These are phyloP conservation scores for Lottia scabra DNA, from an alignment of 2,888 invertebrate species.

Conservation along the genomic window DNA sequence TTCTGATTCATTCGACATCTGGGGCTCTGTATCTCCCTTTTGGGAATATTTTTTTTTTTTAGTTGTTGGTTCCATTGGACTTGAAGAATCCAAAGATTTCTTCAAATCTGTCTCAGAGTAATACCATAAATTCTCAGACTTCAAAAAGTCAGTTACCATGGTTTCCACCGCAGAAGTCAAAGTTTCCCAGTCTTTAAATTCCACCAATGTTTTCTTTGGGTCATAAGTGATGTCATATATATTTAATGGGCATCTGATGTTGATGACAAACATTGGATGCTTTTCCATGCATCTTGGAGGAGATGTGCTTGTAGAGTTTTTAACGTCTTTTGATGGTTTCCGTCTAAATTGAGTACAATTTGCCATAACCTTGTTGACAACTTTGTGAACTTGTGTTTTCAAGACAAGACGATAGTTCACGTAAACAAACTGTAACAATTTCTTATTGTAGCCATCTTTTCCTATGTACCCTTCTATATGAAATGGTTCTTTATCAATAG, in stretches of 20 bases:
- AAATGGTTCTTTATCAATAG: conserved; percentile 70
- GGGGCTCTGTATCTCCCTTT: neutral
- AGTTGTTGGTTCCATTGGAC: neutral
- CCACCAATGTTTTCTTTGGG: conserved; percentile 72
- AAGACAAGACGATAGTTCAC: conserved; percentile 76
- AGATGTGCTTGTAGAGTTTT: conserved; percentile 10
- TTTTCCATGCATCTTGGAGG: conserved; percentile 56
- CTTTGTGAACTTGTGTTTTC: conserved; percentile 72
- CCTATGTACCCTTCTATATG: conserved; percentile 75
- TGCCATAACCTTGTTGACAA: conserved; percentile 46
- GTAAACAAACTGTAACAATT: conserved; percentile 76
- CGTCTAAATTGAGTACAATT: conserved; percentile 65
- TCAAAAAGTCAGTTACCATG: conserved; percentile 52
- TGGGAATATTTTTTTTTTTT: neutral
- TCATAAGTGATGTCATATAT: conserved; percentile 72
- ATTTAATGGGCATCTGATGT: conserved; percentile 72
- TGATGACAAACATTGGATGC: conserved; percentile 73
- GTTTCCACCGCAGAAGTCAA: conserved; percentile 70
- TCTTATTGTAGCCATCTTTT: conserved; percentile 70
- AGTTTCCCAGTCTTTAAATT: conserved; percentile 74
- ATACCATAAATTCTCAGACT: conserved; percentile 41
- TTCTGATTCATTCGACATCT: conserved; percentile 10
- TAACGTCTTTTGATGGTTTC: conserved; percentile 7
- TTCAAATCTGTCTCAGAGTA: neutral
- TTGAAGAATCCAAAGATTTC: neutral